Base-by-base conservation (phyloP, 2,888 invertebrate species). In the Pterostichus madidus region DNA sequence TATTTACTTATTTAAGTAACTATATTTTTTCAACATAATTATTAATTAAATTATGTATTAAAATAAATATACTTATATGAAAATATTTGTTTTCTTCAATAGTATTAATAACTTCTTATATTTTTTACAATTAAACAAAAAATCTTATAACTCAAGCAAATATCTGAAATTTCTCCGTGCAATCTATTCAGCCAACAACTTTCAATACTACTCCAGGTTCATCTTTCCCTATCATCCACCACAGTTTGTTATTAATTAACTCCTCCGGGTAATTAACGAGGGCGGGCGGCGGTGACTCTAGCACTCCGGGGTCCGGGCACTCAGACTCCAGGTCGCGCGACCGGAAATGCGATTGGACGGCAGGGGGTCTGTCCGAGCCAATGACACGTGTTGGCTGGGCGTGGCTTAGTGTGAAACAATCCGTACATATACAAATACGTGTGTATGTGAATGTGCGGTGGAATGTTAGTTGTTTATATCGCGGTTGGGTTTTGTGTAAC, bases 291-390 rank as follows among this genome's bases (percentile, higher is more conserved):
- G 44, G 39, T 5, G 77, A 78, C 64, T 68, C 83, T 3, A 24
- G 24, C 24, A 39, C 7, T 39, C 39, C 83, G 83, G 68, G 73
- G 53, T 52, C 56, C 64, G 35, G 59, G 73, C 80, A 52, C 24
- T 46, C 46, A 44, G 59, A 53, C 83, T 83, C 82, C 84, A 84
- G 85, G 86, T 82, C 85, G 85, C 86, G 85, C 86, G 86, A 88
- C 89, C 89, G 90, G 90, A 90, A 90, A 89, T 89, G 87, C 89
- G 88, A 90, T 90, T 90, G 90, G 90, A 87, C 89, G 87, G 88
- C 89, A 87, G 90, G 90, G 89, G 89, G 89, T 89, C 89, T 85
- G 86, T 85, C 86, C 86, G 87, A 88, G 87, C 90, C 90, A 89
- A 89, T 89, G 88, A 88, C 88, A 86, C 86, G 87, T 86, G 87